Conservation (phyloP, 2,888 invertebrate species). For the Nemurella pictetii region DNA sequence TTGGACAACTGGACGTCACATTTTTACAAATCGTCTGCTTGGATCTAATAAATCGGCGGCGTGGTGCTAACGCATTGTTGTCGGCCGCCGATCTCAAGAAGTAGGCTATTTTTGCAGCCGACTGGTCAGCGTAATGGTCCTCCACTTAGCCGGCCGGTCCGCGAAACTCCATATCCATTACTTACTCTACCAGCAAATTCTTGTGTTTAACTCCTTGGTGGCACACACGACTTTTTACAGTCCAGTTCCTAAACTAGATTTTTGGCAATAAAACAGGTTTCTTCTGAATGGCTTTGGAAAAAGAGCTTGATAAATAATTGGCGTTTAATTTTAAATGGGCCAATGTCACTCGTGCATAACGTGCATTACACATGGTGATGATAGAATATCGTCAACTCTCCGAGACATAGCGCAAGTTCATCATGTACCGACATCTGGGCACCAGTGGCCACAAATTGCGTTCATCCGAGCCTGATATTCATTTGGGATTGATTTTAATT, state of each 20-base stretch:
- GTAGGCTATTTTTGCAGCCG: background rate
- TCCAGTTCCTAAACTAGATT: background rate
- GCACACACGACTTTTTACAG: background rate
- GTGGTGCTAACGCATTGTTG: no score
- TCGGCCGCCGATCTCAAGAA: background rate
- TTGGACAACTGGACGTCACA: background rate
- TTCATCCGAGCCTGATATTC: background rate
- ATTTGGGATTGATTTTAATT: background rate
- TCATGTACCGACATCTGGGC: background rate
- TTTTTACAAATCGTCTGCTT: background rate
- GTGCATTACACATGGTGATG: background rate
- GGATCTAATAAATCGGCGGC: background rate
- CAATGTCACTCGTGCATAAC: slow-evolving; percentile 15
- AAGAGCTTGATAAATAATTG: slow-evolving; percentile 1
- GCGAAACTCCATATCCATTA: no score
- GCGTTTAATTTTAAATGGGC: slow-evolving; percentile 13
- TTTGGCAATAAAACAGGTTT: slow-evolving; percentile 10
- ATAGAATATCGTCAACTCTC: no score
- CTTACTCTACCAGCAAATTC: background rate
- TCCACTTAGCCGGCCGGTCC: background rate
- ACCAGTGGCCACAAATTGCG: background rate
- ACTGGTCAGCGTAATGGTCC: background rate
- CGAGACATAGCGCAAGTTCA: background rate
- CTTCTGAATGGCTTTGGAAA: background rate
- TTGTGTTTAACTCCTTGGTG: background rate